Conservation (phyloP, 2,797 vertebrate species). For the Ptychobarbus kaznakovi region DNA sequence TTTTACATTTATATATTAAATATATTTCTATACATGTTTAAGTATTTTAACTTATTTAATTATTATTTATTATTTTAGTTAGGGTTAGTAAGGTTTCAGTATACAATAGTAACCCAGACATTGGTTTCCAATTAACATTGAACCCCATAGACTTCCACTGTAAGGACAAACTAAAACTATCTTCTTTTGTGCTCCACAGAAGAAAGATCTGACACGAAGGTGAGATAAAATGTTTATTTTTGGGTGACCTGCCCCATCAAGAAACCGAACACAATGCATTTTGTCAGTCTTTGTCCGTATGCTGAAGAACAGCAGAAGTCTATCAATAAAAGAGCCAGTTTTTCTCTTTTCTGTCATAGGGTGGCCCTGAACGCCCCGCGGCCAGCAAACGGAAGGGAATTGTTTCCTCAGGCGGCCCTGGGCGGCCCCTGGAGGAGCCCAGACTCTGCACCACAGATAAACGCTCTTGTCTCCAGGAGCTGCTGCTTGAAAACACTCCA, state of each 20-base stretch:
- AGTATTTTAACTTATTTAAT: too few species aligned
- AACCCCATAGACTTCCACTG: neutral
- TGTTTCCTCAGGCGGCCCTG: constrained; percentile 27
- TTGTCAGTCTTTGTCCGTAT: neutral
- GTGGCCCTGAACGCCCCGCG: constrained; percentile 19
- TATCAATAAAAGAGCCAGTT: neutral
- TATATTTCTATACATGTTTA: too few species aligned
- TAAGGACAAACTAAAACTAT: neutral
- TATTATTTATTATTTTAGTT: too few species aligned
- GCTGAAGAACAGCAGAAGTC: neutral
- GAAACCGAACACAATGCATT: neutral
- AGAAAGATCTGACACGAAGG: neutral
- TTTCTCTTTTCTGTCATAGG: neutral
- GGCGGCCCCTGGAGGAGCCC: constrained; percentile 49
- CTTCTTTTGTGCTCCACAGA: neutral
- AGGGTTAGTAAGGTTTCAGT: neutral
- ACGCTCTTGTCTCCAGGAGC: neutral
- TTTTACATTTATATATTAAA: too few species aligned
- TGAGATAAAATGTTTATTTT: neutral
- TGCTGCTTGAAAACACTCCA: constrained; percentile 16
- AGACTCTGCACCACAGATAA: constrained; percentile 40
- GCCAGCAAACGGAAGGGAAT: constrained; percentile 32
- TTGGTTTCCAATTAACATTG: neutral
- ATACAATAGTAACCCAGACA: neutral
- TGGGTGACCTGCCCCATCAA: neutral